Evolutionary conservation across 2,888 invertebrate species (phyloP).

Genomic region (Metopia argyrocephala): DNA sequence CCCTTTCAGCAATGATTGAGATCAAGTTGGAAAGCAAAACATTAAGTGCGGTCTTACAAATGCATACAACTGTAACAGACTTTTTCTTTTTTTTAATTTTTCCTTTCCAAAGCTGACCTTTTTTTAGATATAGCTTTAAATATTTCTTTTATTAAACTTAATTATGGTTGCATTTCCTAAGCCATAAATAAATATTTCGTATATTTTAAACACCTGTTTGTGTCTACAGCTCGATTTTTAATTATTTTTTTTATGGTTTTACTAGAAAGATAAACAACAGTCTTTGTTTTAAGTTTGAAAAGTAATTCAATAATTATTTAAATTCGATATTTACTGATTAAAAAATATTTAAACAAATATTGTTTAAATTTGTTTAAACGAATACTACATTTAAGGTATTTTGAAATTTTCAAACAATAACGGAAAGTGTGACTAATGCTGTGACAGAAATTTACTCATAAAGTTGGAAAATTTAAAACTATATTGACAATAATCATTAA

Average conservation of each 20-base stretch:
- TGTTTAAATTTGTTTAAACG: no score
- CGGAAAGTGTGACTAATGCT: background rate
- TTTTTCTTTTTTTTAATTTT: background rate
- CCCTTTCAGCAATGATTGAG: no score
- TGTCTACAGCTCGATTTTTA: background rate
- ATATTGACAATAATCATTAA: background rate
- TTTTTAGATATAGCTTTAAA: no score
- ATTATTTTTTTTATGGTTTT: background rate
- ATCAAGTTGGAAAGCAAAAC: no score
- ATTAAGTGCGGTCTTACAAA: no score
- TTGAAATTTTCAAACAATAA: background rate
- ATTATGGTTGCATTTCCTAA: constrained; percentile 22
- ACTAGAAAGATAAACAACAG: background rate
- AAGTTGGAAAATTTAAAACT: background rate
- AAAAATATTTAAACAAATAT: background rate
- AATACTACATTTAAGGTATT: no score
- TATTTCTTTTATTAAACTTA: constrained; percentile 33
- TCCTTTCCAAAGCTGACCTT: constrained; percentile 2
- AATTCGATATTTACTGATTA: background rate
- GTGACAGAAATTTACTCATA: background rate
- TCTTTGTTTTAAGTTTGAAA: background rate
- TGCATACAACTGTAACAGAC: no score
- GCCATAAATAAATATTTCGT: constrained; percentile 4
- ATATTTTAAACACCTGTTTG: background rate
- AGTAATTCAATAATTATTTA: background rate